Conservation (phyloP, 2,113 vertebrate genomes). For the Poeciliopsis prolifica region DNA sequence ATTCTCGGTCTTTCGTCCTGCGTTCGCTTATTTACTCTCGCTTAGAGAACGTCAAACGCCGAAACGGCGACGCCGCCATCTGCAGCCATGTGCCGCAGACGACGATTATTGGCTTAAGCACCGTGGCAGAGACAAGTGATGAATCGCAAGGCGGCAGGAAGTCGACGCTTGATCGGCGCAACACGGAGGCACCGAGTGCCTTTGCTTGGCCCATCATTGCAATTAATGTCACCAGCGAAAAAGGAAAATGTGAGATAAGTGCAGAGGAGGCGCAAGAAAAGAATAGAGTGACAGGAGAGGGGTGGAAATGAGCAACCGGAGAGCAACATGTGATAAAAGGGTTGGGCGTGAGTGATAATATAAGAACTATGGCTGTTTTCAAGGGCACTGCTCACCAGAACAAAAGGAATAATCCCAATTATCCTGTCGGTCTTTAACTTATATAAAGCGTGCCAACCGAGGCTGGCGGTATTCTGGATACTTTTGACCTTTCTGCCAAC, state of each 20-base stretch:
- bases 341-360: slow-evolving; percentile 31
- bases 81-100: slow-evolving; percentile 18
- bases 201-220: slow-evolving; percentile 42
- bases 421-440: not conserved
- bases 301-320: slow-evolving; percentile 50
- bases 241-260: slow-evolving; percentile 23
- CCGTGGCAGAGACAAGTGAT: slow-evolving; percentile 62
- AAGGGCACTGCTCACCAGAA: not conserved
- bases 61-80: slow-evolving; percentile 18
- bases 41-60: not conserved
- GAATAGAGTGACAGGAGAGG: slow-evolving; percentile 28
- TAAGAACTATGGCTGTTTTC: slow-evolving; percentile 4
- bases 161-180: slow-evolving; percentile 62
- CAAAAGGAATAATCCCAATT: slow-evolving; percentile 10
- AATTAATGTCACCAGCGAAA: slow-evolving; percentile 62
- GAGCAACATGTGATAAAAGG: slow-evolving; percentile 46
- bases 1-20: not conserved
- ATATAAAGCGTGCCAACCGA: not conserved
- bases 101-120: slow-evolving; percentile 41
- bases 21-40: not conserved
- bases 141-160: slow-evolving; percentile 48
- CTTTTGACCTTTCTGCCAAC: not conserved
- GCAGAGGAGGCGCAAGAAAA: slow-evolving; percentile 28
- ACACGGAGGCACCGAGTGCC: slow-evolving; percentile 42
- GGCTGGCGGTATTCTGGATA: no score